phyloP scores from a whole-genome alignment of 2,888 invertebrate genomes.

The Diachrysia chrysitis region DNA sequence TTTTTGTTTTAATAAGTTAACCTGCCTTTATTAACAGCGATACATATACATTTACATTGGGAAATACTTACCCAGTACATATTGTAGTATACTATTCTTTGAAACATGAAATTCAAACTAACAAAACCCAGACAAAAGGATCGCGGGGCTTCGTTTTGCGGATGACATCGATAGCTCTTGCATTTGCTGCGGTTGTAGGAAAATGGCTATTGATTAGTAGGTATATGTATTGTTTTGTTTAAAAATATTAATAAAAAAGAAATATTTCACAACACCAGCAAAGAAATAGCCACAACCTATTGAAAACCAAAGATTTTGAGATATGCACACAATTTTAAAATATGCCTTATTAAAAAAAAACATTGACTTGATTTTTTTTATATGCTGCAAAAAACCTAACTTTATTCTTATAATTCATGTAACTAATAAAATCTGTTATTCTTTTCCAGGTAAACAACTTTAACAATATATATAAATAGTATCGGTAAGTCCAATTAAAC shows the following conservation, averaged over 20 bases:
- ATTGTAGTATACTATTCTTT: not conserved
- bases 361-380: too few relatives aligned
- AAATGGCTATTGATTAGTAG: slow-evolving; percentile 38
- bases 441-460: slow-evolving; percentile 51
- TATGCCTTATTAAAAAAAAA: too few relatives aligned
- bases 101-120: not conserved
- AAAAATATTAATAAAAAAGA: too few relatives aligned
- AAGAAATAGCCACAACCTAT: too few relatives aligned
- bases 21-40: too few relatives aligned
- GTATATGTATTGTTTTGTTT: slow-evolving; percentile 35
- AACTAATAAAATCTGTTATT: slow-evolving; percentile 22
- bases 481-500: slow-evolving; percentile 45
- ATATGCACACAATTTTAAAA: too few relatives aligned
- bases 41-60: too few relatives aligned
- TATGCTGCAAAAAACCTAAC: too few relatives aligned
- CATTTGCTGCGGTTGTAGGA: slow-evolving; percentile 40
- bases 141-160: slow-evolving; percentile 46
- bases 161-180: slow-evolving; percentile 44
- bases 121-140: slow-evolving; percentile 9
- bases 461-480: not conserved
- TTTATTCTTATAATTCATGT: too few relatives aligned
- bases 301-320: too few relatives aligned
- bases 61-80: not conserved
- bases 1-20: too few relatives aligned
- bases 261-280: too few relatives aligned